Base-by-base conservation (phyloP, 2,113 vertebrate genomes). In the Protobothrops mucrosquamatus region DNA sequence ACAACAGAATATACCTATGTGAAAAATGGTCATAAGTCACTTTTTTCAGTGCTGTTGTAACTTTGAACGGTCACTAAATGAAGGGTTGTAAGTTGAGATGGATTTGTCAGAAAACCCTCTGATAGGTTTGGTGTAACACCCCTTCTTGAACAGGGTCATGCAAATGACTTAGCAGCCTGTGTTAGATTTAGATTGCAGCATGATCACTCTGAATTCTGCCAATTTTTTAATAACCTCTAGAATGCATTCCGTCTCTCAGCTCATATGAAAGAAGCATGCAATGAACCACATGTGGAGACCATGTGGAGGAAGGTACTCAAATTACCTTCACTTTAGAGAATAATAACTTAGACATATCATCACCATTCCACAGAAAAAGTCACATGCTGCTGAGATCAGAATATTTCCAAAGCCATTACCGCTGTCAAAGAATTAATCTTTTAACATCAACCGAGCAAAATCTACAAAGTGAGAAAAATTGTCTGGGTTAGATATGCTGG, bases 151-250 rank as follows among this genome's bases (percentile, higher is more conserved):
- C 20, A 20, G 46, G 74, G 29, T 51, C 92, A 48, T 85, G 54
- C 85, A 43, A 89, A 85, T 89, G 39, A 85, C 87, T 92, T 89
- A 90, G 59, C 88, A 61, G 20, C 55, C 57, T 90, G 88, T 64
- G 74, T 81, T 81, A 43, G 34, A 43, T 81, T 81, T 81, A 59
- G 29, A 90, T 43, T 90, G 54, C 26, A 26, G 48, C 74, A 59
- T n/a, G 9, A n/a, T n/a, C 59, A 15, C 46, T 61, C 92, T 61
- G 88, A 46, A 59, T 90, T 86, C 74, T 61, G 56, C 46, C 88
- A 90, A 29, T 4, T 93, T 61, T 39, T 86, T 46, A 74, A 64
- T 86, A 9, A 29, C 59, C 86, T 87, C 56, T 57, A 93, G 88
- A 74, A 48, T 64, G 43, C 61, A 8, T 86, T 85, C 26, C 43